These are phyloP conservation scores for Tinea semifulvella DNA, from an alignment of 2,888 invertebrate species.

Conservation along the genomic window DNA sequence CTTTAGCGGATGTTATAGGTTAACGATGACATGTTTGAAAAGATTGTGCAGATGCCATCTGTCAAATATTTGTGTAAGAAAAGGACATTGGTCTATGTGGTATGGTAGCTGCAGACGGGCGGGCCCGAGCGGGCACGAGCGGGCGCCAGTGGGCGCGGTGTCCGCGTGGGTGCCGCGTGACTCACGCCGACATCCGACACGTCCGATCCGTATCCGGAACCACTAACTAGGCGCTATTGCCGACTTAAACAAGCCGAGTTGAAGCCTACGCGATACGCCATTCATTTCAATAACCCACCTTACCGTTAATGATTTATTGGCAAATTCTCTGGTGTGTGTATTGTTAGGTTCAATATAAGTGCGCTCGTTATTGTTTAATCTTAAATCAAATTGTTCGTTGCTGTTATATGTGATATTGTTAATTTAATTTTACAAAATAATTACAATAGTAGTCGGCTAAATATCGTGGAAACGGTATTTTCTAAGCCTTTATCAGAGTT, in stretches of 20 bases:
- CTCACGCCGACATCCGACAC: constrained; percentile 68
- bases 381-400: constrained; percentile 1
- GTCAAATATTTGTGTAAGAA: too few relatives aligned
- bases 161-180: constrained; percentile 55
- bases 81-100: too few relatives aligned
- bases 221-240: constrained; percentile 58
- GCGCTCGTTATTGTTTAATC: constrained; percentile 4
- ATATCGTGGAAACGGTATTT: constrained; percentile 1
- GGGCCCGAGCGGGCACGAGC: constrained; percentile 25
- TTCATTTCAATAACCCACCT: constrained; percentile 40
- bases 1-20: too few relatives aligned
- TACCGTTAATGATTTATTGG: constrained; percentile 7
- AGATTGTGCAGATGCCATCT: too few relatives aligned
- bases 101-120: constrained; percentile 19
- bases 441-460: constrained; percentile 10
- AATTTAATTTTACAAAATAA: constrained; percentile 8
- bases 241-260: constrained; percentile 28
- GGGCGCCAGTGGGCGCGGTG: constrained; percentile 30
- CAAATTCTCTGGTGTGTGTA: background rate
- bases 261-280: constrained; percentile 40
- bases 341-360: background rate
- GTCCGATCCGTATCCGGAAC: constrained; percentile 66
- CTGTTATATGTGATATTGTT: background rate
- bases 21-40: too few relatives aligned
- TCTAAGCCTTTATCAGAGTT: constrained; percentile 4